Percentiles rank a stretch among this genome's conserved stretches.
Evolutionary conservation across 2,888 invertebrate genomes (phyloP).

Genomic region (Helicoverpa assulta): DNA sequence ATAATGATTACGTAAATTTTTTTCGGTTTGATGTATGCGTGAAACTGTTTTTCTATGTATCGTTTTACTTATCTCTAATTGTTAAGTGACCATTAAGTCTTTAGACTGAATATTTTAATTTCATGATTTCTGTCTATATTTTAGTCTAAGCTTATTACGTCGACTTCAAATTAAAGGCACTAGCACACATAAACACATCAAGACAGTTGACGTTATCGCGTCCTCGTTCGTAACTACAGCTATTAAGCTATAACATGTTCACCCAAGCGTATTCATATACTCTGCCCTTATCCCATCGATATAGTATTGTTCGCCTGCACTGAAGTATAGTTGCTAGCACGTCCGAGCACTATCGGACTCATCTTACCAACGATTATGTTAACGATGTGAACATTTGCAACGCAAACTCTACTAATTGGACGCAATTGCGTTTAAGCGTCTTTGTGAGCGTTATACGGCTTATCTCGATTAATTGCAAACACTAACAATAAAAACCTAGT

Average conservation of each 20-base stretch:
- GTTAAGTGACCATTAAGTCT: constrained; percentile 25
- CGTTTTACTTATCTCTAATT: constrained; percentile 51
- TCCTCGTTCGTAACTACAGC: constrained; percentile 26
- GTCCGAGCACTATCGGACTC: constrained; percentile 65
- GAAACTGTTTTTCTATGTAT: constrained; percentile 57
- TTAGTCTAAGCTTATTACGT: not conserved
- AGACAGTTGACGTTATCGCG: constrained; percentile 5
- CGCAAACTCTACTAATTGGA: constrained; percentile 82
- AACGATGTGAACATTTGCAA: constrained; percentile 84
- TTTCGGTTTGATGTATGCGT: constrained; percentile 44
- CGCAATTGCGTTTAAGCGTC: constrained; percentile 80
- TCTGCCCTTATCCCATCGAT: constrained; percentile 58
- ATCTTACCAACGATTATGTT: constrained; percentile 78
- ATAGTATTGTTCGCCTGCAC: constrained; percentile 66
- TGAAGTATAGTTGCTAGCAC: constrained; percentile 60
- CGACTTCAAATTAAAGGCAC: not conserved
- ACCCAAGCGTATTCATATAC: constrained; percentile 53
- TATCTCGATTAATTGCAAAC: constrained; percentile 79
- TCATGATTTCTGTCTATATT: not conserved
- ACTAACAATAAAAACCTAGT: constrained; percentile 76
- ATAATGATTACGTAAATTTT: constrained; percentile 45
- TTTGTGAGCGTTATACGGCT: constrained; percentile 78
- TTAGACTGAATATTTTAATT: constrained; percentile 14
- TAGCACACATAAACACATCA: constrained; percentile 2
- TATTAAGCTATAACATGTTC: constrained; percentile 36